A percentile compares a stretch with the other conserved stretches of the same genome.
These are phyloP conservation scores for Ligdia adustata DNA, from an alignment of 2,888 invertebrate species.

Conservation along the genomic window DNA sequence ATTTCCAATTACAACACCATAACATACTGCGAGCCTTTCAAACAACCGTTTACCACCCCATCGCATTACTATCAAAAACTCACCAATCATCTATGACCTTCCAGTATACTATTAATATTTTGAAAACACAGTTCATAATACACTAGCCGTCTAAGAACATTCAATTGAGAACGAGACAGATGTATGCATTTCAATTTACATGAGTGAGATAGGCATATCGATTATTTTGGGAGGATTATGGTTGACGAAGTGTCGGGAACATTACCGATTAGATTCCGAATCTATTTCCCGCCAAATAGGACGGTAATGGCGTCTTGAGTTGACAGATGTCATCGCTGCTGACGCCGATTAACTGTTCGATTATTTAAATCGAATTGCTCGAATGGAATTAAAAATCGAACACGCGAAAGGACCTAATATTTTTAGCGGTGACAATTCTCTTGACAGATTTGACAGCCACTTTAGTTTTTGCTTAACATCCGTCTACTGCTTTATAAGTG, in stretches of 20 bases:
- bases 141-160: slow-evolving; percentile 49
- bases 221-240: slow-evolving; percentile 59
- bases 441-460: no score
- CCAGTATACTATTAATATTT: slow-evolving; percentile 5
- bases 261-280: slow-evolving; percentile 53
- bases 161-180: slow-evolving; percentile 57
- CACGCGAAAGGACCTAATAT: not conserved
- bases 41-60: slow-evolving; percentile 37
- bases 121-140: slow-evolving; percentile 16
- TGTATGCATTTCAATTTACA: slow-evolving; percentile 26
- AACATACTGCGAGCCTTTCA: slow-evolving; percentile 33
- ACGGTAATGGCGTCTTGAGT: slow-evolving; percentile 67
- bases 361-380: slow-evolving; percentile 30
- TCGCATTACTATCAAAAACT: slow-evolving; percentile 21
- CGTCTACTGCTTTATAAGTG: no score
- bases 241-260: slow-evolving; percentile 57
- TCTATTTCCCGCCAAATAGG: slow-evolving; percentile 52
- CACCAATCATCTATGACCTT: slow-evolving; percentile 20
- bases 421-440: no score
- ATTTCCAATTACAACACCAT: slow-evolving; percentile 41
- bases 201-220: slow-evolving; percentile 40
- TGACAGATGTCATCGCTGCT: slow-evolving; percentile 66
- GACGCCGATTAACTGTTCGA: slow-evolving; percentile 39
- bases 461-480: no score
- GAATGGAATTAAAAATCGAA: slow-evolving; percentile 5